phyloP scores from a whole-genome alignment of 2,888 invertebrate genomes.

The Drosophila melanosoma region DNA sequence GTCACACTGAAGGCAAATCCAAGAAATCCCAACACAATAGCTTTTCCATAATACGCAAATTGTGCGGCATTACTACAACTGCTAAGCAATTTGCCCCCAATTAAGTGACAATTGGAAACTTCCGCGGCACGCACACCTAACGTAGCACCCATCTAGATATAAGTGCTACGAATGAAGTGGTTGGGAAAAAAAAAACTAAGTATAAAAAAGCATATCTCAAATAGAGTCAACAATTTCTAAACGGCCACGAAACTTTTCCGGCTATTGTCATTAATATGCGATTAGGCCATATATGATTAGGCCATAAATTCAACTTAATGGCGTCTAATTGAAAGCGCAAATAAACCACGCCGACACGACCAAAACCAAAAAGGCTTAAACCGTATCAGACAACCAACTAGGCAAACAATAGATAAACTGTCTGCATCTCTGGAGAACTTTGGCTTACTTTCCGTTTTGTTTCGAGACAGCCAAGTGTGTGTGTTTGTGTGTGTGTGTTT shows the following conservation, averaged over 20 bases:
- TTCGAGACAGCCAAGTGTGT: conserved; percentile 18
- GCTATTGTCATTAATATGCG: conserved; percentile 40
- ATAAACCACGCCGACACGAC: conserved; percentile 13
- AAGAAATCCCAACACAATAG: conserved; percentile 49
- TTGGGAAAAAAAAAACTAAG: too few relatives aligned
- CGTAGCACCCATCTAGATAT: not conserved
- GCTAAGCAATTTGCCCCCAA: conserved; percentile 53
- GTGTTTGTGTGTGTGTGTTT: not conserved
- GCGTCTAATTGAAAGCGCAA: conserved; percentile 45
- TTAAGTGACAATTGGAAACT: conserved; percentile 71
- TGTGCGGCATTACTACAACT: conserved; percentile 25
- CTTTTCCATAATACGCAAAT: conserved; percentile 36
- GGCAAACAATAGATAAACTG: conserved; percentile 3
- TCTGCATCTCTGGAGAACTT: conserved; percentile 16
- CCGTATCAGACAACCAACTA: conserved; percentile 13
- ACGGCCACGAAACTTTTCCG: conserved; percentile 20
- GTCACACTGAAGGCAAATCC: conserved; percentile 16
- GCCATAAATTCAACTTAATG: conserved; percentile 43
- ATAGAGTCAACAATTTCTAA: conserved; percentile 35
- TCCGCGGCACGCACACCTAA: conserved; percentile 48
- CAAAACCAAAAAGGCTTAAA: conserved; percentile 15
- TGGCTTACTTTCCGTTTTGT: conserved; percentile 57
- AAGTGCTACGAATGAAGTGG: conserved; percentile 11
- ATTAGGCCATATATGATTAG: conserved; percentile 45
- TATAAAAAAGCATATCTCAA: conserved; percentile 8